Evolutionary conservation across 2,797 vertebrate genomes (phyloP).

Genomic region (Pangasius djambal): DNA sequence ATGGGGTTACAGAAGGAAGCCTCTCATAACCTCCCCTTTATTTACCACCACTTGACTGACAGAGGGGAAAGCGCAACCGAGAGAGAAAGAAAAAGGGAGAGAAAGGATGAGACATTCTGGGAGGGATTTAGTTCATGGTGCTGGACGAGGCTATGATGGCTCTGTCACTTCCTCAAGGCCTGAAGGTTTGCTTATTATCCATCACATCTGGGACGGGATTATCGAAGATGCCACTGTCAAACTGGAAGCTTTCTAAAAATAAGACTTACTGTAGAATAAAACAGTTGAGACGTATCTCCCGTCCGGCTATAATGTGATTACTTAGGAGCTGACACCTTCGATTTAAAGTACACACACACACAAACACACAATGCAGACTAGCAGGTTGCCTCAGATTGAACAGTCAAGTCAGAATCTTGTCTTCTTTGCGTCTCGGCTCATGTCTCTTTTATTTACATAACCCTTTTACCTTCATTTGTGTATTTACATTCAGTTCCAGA

Average conservation of each 20-base stretch:
- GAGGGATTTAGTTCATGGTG: constrained; percentile 64
- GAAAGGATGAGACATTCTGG: constrained; percentile 11
- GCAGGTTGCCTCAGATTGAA: background rate
- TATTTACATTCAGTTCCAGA: background rate
- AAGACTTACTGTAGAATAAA: constrained; percentile 15
- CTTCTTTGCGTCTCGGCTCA: background rate
- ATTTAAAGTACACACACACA: constrained; percentile 20
- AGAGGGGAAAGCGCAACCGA: constrained; percentile 53
- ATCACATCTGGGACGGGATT: constrained; percentile 42
- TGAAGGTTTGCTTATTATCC: constrained; percentile 43
- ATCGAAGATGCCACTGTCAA: constrained; percentile 16
- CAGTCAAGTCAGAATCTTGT: background rate
- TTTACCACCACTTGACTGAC: constrained; percentile 73
- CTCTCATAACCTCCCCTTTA: constrained; percentile 73
- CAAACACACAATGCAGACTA: background rate
- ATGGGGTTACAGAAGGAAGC: constrained; percentile 71
- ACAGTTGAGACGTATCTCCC: constrained; percentile 18
- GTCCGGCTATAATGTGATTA: constrained; percentile 28
- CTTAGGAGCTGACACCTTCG: constrained; percentile 39
- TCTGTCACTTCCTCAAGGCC: constrained; percentile 37
- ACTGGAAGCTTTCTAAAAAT: constrained; percentile 19
- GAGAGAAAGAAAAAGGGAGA: constrained; percentile 2
- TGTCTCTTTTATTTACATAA: background rate
- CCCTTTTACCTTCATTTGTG: background rate
- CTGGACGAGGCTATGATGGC: constrained; percentile 50